These are phyloP conservation scores for Crypturellus tataupa DNA, from an alignment of 2,797 vertebrate genomes.

Conservation along the genomic window DNA sequence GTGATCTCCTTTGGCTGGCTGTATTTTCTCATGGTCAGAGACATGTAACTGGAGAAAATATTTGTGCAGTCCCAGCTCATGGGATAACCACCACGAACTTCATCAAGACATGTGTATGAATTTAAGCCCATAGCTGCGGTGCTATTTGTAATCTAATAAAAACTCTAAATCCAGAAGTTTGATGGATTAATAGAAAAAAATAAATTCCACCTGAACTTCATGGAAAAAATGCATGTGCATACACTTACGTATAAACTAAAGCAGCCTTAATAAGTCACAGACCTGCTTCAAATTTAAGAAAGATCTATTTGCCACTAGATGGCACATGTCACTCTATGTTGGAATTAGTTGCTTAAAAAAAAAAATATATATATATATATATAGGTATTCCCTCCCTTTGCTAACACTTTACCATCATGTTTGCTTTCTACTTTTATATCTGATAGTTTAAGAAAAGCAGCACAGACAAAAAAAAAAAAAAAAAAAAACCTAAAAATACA, in stretches of 20 bases:
- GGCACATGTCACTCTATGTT: constrained; percentile 17
- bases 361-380: not conserved
- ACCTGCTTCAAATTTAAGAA: not conserved
- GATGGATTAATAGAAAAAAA: not conserved
- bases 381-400: not conserved
- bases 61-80: not conserved
- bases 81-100: not conserved
- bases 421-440: not conserved
- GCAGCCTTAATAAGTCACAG: not conserved
- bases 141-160: not conserved
- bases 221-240: not conserved
- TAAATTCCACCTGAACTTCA: not conserved
- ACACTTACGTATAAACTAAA: not conserved
- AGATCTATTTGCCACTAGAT: constrained; percentile 46
- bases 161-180: not conserved
- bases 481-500: constrained; percentile 16
- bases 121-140: not conserved
- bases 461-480: not conserved
- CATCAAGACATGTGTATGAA: not conserved
- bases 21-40: not conserved
- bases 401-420: not conserved
- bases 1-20: not conserved
- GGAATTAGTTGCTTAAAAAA: not conserved
- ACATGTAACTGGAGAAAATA: constrained; percentile 24
- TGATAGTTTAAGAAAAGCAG: not conserved